Base-by-base conservation (phyloP, 2,113 vertebrate species). In the Isurus oxyrinchus region DNA sequence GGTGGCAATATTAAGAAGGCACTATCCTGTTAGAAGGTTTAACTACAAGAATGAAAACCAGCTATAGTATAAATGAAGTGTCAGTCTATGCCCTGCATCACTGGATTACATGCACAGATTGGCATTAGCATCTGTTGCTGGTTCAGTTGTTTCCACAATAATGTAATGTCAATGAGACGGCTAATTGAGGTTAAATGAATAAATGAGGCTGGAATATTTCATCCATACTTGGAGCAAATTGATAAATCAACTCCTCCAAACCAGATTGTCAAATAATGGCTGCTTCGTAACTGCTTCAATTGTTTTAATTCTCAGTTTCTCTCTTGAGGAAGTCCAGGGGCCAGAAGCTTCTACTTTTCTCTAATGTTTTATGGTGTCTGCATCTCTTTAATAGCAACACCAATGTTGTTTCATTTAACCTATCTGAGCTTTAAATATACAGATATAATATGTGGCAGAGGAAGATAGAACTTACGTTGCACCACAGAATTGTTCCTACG, bases 91-190 rank as follows among this genome's bases (percentile, higher is more conserved):
- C 31, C 14, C 21, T 94, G 35, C n/a, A 63, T 40, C 59, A 40
- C 35, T 94, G 16, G 5, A 35, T 61, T 8, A 40, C 40, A 0
- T 7, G 59, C 59, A 94, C 35, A n/a, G 35, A 94, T 40, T 94
- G 59, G 59, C 59, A 19, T 40, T 6, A 61, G 90, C 14, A 94
- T 94, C 59, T 94, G 31, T 44, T 94, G 90, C 90, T 94, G 90
- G 90, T 94, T 94, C 90, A 94, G 44, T 94, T 94, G 90, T 66
- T 63, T 40, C 35, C 90, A 23, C 6, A n/a, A 23, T 63, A 94
- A 63, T 63, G 14, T 40, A 63, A 63, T 21, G 35, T 40, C 59
- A 63, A 63, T 93, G 59, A 93, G 59, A 40, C 23, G 14, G 35
- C 14, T 40, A 93, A 93, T 61, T 93, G 31, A 91, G 55, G 59